Conservation (phyloP, 2,797 vertebrate genomes). For the Danio kyathit region DNA sequence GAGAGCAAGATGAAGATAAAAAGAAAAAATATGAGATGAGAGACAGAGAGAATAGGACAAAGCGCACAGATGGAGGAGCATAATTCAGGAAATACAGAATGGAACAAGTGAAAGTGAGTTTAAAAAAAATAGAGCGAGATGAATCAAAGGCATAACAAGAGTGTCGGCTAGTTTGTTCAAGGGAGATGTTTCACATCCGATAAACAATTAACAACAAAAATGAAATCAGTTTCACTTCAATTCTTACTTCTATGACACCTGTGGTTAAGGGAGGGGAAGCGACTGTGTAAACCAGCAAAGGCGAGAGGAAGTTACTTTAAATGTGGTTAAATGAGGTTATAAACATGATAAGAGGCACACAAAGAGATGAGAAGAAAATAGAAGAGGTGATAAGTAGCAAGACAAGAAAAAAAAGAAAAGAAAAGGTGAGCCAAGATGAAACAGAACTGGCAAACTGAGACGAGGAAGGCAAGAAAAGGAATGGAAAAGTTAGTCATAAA, state of each 20-base stretch:
- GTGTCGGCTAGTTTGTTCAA: background rate
- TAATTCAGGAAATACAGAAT: constrained; percentile 48
- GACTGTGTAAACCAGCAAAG: background rate
- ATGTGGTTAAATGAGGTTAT: background rate
- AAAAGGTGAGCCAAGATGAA: background rate
- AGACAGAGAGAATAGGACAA: constrained; percentile 52
- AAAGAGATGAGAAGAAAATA: background rate
- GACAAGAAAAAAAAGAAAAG: background rate
- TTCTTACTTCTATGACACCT: background rate
- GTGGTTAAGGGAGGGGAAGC: background rate
- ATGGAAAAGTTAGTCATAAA: too few species aligned
- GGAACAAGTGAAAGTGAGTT: constrained; percentile 40
- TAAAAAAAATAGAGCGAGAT: background rate
- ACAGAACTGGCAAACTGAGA: too few species aligned
- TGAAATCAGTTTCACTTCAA: background rate
- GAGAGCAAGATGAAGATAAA: constrained; percentile 57
- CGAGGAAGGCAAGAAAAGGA: too few species aligned
- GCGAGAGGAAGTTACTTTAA: background rate
- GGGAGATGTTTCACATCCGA: background rate
- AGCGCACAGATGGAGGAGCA: constrained; percentile 37
- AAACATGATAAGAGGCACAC: background rate
- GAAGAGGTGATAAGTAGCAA: background rate
- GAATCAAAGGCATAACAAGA: background rate
- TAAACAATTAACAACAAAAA: background rate
- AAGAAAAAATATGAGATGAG: constrained; percentile 50